These are phyloP conservation scores for Clunio marinus DNA, from an alignment of 2,888 invertebrate species.

Conservation along the genomic window DNA sequence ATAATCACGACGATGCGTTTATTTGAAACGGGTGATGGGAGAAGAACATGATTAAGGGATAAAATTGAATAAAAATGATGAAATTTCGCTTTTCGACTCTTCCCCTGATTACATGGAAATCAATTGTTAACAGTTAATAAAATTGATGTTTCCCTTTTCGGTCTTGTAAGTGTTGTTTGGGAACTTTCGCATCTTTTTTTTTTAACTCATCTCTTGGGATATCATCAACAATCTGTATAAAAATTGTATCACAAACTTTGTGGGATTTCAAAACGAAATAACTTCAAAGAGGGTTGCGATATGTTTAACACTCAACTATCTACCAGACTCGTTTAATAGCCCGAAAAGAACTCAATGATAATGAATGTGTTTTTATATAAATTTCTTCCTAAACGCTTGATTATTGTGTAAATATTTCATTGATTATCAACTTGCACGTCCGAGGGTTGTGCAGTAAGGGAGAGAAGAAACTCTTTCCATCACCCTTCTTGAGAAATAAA, in stretches of 20 bases:
- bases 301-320: too few relatives aligned
- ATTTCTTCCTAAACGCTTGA: constrained; percentile 30
- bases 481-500: constrained; percentile 9
- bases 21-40: not conserved
- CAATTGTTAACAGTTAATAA: constrained; percentile 8
- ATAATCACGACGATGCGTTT: not conserved
- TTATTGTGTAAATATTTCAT: constrained; percentile 39
- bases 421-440: constrained; percentile 19
- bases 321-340: not conserved
- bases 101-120: not conserved
- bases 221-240: constrained; percentile 9
- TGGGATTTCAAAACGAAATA: not conserved
- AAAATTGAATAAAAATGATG: not conserved
- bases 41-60: not conserved
- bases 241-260: too few relatives aligned
- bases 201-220: not conserved
- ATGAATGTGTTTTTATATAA: constrained; percentile 17
- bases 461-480: not conserved
- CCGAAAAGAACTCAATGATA: not conserved
- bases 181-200: too few relatives aligned
- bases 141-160: not conserved
- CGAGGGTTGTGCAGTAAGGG: constrained; percentile 3
- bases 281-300: not conserved
- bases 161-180: too few relatives aligned
- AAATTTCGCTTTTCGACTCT: not conserved